Conservation (phyloP, 2,113 vertebrate species). For the Dasyurus viverrinus region DNA sequence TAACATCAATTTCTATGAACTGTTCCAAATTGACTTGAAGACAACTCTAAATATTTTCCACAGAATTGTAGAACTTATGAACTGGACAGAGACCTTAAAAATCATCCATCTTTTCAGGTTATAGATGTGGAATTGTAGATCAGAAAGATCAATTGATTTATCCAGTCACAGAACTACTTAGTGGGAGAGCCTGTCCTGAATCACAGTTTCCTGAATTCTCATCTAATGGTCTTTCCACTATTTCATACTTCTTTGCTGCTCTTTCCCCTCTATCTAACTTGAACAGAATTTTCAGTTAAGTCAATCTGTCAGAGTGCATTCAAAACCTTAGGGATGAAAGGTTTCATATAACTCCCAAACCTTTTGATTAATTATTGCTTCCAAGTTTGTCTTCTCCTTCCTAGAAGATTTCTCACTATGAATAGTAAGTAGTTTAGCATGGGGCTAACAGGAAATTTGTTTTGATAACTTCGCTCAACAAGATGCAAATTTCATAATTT, state of each 20-base stretch:
- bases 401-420: constrained; percentile 25
- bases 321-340: not conserved
- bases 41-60: not conserved
- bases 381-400: constrained; percentile 55
- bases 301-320: not conserved
- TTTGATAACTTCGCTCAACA: constrained; percentile 47
- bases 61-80: constrained; percentile 29
- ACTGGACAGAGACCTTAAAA: not conserved
- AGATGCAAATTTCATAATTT: constrained; percentile 47
- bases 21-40: not conserved
- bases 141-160: not conserved
- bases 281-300: constrained; percentile 30
- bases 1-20: not conserved
- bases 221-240: not conserved
- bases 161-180: not conserved
- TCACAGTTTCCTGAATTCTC: not conserved
- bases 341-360: not conserved
- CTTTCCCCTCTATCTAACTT: not conserved
- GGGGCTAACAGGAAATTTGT: constrained; percentile 38
- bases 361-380: constrained; percentile 7
- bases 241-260: not conserved
- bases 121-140: not conserved
- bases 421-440: constrained; percentile 39
- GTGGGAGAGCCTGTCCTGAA: not conserved
- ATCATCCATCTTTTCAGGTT: not conserved